Conservation (phyloP, 2,113 vertebrate genomes). For the Thunnus thynnus region DNA sequence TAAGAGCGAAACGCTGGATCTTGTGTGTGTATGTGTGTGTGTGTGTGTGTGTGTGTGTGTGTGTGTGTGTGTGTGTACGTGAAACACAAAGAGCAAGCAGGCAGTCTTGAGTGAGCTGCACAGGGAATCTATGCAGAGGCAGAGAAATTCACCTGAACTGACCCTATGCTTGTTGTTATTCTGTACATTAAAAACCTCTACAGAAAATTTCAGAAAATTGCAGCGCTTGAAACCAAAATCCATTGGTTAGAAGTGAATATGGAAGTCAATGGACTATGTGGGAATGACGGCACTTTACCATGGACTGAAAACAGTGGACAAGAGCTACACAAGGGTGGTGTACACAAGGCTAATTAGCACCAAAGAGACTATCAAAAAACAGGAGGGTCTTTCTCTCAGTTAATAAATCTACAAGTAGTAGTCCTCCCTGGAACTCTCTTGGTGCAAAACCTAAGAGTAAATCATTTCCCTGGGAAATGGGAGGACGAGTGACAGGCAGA, state of each 20-base stretch:
- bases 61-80: conserved; percentile 29
- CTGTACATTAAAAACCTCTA: background rate
- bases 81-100: conserved; percentile 56
- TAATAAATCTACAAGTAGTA: conserved; percentile 19
- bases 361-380: background rate
- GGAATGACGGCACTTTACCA: background rate
- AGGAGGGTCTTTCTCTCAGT: background rate
- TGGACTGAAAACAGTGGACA: conserved; percentile 8
- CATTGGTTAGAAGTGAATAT: background rate
- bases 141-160: conserved; percentile 69
- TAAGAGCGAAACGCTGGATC: conserved; percentile 47
- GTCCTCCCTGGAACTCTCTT: conserved; percentile 10
- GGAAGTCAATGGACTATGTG: background rate
- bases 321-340: background rate
- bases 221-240: background rate
- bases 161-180: conserved; percentile 50
- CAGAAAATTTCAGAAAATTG: background rate
- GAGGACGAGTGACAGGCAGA: background rate
- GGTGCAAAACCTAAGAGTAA: conserved; percentile 10
- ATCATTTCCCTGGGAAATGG: conserved; percentile 14
- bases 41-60: conserved; percentile 31
- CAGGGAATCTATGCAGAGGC: conserved; percentile 39
- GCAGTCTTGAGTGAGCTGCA: conserved; percentile 37
- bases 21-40: conserved; percentile 41
- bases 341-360: conserved; percentile 15